Evolutionary conservation across 2,113 vertebrate genomes (phyloP).

Genomic region (Rhinopomastus cyanomelas): DNA sequence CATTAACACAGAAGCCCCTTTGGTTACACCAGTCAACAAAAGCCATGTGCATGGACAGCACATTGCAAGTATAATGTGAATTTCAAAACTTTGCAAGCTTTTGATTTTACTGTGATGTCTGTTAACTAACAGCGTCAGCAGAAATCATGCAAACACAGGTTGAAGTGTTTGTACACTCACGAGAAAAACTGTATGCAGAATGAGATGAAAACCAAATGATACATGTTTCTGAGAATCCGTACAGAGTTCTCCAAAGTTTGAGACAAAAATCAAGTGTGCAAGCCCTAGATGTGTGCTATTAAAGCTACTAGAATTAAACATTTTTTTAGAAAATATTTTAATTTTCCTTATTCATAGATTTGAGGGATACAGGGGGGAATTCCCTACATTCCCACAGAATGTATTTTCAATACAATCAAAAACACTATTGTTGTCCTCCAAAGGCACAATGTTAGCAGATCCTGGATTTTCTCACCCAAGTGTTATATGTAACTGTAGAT

Average conservation of each 20-base stretch:
- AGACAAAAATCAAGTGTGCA: not conserved
- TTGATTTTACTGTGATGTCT: not conserved
- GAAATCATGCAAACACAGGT: not conserved
- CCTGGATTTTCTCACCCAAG: not conserved
- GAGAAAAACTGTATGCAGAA: not conserved
- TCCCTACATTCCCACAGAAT: not conserved
- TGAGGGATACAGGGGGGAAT: accelerated
- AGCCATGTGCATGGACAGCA: not conserved
- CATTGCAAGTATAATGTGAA: not conserved
- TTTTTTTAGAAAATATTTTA: not conserved
- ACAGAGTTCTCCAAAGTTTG: not conserved
- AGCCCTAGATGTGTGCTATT: not conserved
- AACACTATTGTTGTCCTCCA: not conserved
- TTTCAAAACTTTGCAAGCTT: not conserved
- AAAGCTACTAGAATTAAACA: not conserved
- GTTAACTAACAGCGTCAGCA: not conserved
- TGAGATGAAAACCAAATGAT: not conserved
- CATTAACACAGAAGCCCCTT: not conserved
- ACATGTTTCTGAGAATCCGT: not conserved
- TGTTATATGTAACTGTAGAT: too few species aligned
- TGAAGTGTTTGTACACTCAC: not conserved
- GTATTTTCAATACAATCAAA: not conserved
- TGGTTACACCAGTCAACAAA: not conserved
- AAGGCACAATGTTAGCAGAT: not conserved
- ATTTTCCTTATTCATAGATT: not conserved